Evolutionary conservation across 2,888 invertebrate species (phyloP).

Genomic region (Plemyria rubiginata): DNA sequence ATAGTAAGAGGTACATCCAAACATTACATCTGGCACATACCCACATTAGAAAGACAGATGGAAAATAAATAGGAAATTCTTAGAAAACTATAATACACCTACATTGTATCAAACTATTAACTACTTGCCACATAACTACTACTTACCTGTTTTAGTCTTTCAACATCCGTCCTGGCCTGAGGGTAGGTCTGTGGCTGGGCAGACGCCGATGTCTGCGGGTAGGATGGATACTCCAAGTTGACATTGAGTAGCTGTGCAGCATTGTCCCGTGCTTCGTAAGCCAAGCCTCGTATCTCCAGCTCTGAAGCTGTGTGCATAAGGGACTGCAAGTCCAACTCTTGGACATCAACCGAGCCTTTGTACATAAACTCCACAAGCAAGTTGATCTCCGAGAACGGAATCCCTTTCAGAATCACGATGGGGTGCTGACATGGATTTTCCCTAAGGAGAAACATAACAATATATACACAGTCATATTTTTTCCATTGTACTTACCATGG

Average conservation of each 20-base stretch:
- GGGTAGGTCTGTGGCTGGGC: slow-evolving; percentile 49
- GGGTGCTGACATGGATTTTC: slow-evolving; percentile 91
- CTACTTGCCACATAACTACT: no score
- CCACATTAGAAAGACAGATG: neutral
- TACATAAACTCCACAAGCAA: slow-evolving; percentile 89
- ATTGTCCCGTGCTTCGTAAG: slow-evolving; percentile 85
- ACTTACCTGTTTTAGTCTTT: slow-evolving; percentile 78
- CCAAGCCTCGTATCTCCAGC: slow-evolving; percentile 87
- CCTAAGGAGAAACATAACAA: slow-evolving; percentile 55
- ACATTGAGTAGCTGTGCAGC: slow-evolving; percentile 83
- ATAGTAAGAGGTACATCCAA: no score
- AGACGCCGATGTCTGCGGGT: slow-evolving; percentile 63
- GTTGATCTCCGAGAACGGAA: slow-evolving; percentile 87
- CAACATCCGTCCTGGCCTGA: slow-evolving; percentile 76
- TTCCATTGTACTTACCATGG: no score
- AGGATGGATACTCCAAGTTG: slow-evolving; percentile 79
- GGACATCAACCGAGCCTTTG: slow-evolving; percentile 88
- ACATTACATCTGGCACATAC: no score
- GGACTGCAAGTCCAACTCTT: slow-evolving; percentile 86
- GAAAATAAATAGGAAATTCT: neutral
- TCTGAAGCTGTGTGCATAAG: slow-evolving; percentile 88
- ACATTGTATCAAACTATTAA: no score
- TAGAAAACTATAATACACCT: neutral
- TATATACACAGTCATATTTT: neutral
- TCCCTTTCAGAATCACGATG: slow-evolving; percentile 88